phyloP scores from a whole-genome alignment of 2,888 invertebrate genomes.

The Athalia rosae region DNA sequence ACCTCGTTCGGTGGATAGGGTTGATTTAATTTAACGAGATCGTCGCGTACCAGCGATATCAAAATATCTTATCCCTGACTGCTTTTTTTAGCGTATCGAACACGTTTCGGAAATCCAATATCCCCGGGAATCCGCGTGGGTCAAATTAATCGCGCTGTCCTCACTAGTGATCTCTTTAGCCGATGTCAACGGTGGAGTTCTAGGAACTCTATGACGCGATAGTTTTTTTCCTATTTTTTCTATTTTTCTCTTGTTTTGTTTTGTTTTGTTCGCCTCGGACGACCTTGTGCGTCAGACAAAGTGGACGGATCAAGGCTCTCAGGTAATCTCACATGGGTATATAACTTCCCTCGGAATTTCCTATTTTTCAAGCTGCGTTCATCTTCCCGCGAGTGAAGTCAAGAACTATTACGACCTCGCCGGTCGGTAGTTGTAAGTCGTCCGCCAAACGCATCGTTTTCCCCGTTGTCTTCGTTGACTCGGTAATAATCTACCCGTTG shows the following conservation, averaged over 20 bases:
- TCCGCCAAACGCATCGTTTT: conserved; percentile 9
- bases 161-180: background rate
- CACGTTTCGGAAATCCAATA: background rate
- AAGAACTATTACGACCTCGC: background rate
- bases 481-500: background rate
- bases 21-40: too few species aligned
- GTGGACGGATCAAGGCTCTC: background rate
- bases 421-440: background rate
- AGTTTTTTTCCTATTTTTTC: background rate
- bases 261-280: too few species aligned
- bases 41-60: too few species aligned
- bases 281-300: conserved; percentile 25
- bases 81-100: too few species aligned
- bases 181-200: background rate
- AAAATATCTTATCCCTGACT: too few species aligned
- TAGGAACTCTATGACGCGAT: background rate
- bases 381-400: conserved; percentile 19
- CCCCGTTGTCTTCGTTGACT: conserved; percentile 1
- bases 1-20: too few species aligned
- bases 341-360: background rate
- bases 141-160: background rate
- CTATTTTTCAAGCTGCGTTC: background rate
- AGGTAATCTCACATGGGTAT: background rate
- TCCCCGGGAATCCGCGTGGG: background rate
- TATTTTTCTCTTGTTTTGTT: too few species aligned